Evolutionary conservation across 2,113 vertebrate genomes (phyloP), one percentile per base, ranked within the genome.

Genomic region (Bubo bubo): DNA sequence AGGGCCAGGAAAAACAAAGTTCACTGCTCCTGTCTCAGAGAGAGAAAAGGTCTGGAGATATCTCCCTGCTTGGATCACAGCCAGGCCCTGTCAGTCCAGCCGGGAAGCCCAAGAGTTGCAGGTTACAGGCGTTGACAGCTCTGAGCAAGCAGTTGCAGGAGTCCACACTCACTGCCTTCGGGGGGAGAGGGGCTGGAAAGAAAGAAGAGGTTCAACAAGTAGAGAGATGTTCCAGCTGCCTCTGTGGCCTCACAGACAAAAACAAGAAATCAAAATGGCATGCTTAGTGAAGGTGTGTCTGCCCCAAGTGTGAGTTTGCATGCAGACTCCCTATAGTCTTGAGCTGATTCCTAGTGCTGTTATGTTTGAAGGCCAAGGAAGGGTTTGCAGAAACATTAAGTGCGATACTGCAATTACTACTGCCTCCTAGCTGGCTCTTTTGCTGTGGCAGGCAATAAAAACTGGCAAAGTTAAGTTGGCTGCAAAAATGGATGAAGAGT

Each of bases 111-210:
- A 24, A 28, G 71, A 79, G 59, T 19, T 1, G 39, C 34, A 59
- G 49, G 28, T 72, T 81, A 52, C 12, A 39, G 14, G 35, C 2
- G 2, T 11, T 63, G 62, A 84, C 93, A 96, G 70, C 77, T 91
- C 80, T n/a, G n/a, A 94, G 70, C 71, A 82, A 82, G 86, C 73
- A 53, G 39, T 53, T 92, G 32, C 59, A 90, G 63, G 41, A 95
- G 37, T 37, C 62, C 45, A n/a, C 2, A 1, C 53, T 86, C 59
- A 35, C 49, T 11, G 6, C 35, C 66, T 59, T 68, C 10, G 4
- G 50, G n/a, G 89, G 39, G 30, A 87, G 73, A 56, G 6, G 9
- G 10, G 15, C 34, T 64, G 32, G 62, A 49, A 79, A 64, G 47
- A 84, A 86, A 60, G 39, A 73, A 39, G 47, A 52, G 6, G 23